These are phyloP conservation scores for Chironomus tentans DNA, from an alignment of 2,888 invertebrate species.

Conservation along the genomic window DNA sequence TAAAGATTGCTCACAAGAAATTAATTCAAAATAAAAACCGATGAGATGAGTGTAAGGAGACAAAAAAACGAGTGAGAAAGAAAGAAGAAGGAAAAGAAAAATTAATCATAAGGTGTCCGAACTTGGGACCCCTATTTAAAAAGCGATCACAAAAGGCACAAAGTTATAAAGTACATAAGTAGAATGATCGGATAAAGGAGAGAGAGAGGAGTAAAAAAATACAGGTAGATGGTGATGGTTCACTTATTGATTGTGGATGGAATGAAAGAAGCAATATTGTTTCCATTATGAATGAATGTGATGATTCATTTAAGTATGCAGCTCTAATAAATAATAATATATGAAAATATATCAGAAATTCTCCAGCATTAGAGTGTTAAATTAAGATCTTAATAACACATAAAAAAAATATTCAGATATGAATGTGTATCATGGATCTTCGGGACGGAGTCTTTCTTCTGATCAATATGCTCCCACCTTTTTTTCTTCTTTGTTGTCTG, in stretches of 20 bases:
- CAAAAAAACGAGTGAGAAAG: background rate
- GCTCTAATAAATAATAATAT: no score
- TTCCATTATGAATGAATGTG: background rate
- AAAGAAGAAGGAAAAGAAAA: background rate
- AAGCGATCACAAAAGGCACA: slow-evolving; percentile 13
- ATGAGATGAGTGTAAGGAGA: background rate
- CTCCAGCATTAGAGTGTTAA: no score
- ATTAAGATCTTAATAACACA: no score
- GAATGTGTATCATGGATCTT: no score
- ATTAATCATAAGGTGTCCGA: slow-evolving; percentile 25
- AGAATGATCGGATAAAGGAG: no score
- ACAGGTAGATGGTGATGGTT: slow-evolving; percentile 23
- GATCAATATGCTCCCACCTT: no score
- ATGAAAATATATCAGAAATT: no score
- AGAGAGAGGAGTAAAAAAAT: background rate
- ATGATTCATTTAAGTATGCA: background rate
- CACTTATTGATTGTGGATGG: background rate
- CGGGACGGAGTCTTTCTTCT: no score
- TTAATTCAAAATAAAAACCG: background rate
- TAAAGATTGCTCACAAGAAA: no score
- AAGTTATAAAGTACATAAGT: background rate
- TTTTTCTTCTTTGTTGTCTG: no score
- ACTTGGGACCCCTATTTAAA: slow-evolving; percentile 22
- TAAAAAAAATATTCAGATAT: no score
- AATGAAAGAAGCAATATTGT: background rate